Base-by-base conservation (phyloP, 2,888 invertebrate species). In the Synanthedon vespiformis region DNA sequence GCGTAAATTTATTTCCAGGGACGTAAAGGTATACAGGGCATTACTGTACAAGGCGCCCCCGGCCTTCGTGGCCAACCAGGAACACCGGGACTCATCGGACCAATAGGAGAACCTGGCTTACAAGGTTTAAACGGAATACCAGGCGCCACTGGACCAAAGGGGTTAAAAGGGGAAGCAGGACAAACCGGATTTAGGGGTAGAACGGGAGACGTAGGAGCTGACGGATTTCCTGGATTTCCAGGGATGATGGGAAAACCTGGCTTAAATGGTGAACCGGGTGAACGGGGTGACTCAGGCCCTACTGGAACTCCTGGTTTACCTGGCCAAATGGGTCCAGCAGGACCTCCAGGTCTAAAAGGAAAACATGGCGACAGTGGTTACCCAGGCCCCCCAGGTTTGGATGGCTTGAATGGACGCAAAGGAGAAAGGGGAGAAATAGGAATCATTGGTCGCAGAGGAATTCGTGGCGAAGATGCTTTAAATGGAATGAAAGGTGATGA, bases 11-110 rank as follows among this genome's bases (percentile, higher is more conserved):
- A 5, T 44, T 44, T 44, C 44, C 65, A 87, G 87, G 87, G 87
- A 40, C 73, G 80, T 52, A 86, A 85, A 70, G 87, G 87, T 52
- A 67, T 78, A 13, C 64, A 71, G 51, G 87, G 83, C 18, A 68
- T 74, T 18, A 53, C 55, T 34, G 57, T 70, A 53, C 92, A 91
- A 40, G 95, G 96, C 51, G 73, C 90, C 27, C 87, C 92, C 34
- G 96, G 96, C 22, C 74, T 89, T 11, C 86, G 90, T 69, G 96
- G 96, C 56, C 88, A 89, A 58, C 89, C 90, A 52, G 96, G 96
- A 44, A 90, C 89, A 70, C 90, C 92, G 4, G 96, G 96, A 22
- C 55, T 55, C 22, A 81, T 89, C 40, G 96, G 85, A 13, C 53
- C 40, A 22, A 63, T 95, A 78, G 96, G 88, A 52, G 68, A 77